A percentile compares a stretch with the other conserved stretches of the same genome.
phyloP scores from a whole-genome alignment of 2,888 invertebrate genomes.

The Cryptocheilus praepositus region DNA sequence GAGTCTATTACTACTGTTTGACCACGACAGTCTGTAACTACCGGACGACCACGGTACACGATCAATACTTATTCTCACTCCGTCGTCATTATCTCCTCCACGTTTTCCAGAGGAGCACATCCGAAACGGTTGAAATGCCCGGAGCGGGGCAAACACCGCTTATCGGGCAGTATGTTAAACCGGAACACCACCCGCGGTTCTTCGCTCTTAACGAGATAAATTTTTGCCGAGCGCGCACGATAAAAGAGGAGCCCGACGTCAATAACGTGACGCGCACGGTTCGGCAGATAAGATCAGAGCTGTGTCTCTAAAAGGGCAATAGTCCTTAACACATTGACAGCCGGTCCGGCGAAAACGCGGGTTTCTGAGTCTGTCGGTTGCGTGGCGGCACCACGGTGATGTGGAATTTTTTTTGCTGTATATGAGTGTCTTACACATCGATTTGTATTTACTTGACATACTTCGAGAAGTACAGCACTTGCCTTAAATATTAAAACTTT shows the following conservation, averaged over 20 bases:
- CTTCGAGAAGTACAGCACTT: too few relatives aligned
- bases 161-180: too few relatives aligned
- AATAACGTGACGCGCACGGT: constrained; percentile 12
- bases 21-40: constrained; percentile 50
- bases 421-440: too few relatives aligned
- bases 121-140: not conserved
- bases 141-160: too few relatives aligned
- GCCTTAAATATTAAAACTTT: too few relatives aligned
- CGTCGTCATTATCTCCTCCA: constrained; percentile 39
- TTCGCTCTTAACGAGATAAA: not conserved
- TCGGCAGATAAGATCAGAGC: not conserved
- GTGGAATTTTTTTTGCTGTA: too few relatives aligned
- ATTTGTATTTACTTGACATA: too few relatives aligned
- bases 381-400: too few relatives aligned
- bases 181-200: not conserved
- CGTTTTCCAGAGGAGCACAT: constrained; percentile 8
- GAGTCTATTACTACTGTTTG: constrained; percentile 57
- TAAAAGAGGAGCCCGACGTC: not conserved
- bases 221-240: not conserved
- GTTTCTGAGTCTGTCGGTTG: not conserved
- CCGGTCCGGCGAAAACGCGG: too few relatives aligned
- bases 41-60: constrained; percentile 37
- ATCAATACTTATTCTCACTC: constrained; percentile 53
- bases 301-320: too few relatives aligned
- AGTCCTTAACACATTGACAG: too few relatives aligned